Evolutionary conservation across 2,113 vertebrate species (phyloP).

Genomic region (zebrafish (Danio rerio)): DNA sequence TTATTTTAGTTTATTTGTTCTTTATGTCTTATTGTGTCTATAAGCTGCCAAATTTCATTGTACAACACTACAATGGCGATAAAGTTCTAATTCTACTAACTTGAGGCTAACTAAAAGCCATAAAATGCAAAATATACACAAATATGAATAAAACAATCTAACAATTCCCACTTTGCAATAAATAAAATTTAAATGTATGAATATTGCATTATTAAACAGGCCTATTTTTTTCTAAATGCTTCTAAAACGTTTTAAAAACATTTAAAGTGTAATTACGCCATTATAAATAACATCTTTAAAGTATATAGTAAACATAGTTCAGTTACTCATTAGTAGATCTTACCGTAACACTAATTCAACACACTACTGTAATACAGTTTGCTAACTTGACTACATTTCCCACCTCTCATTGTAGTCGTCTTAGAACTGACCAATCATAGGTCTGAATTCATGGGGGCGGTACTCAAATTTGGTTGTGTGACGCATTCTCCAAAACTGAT

Average conservation of each 20-base stretch:
- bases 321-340: background rate
- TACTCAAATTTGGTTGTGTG: background rate
- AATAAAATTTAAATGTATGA: too few relatives aligned
- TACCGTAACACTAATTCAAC: background rate
- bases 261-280: background rate
- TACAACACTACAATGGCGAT: too few relatives aligned
- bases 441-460: background rate
- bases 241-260: background rate
- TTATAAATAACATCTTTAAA: background rate
- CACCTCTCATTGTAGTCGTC: background rate
- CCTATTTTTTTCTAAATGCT: too few relatives aligned
- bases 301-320: background rate
- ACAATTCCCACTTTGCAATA: too few relatives aligned
- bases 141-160: background rate
- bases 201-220: too few relatives aligned
- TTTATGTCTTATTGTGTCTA: too few relatives aligned
- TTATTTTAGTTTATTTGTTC: too few relatives aligned
- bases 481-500: conserved; percentile 27
- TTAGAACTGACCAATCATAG: conserved; percentile 23
- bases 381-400: conserved; percentile 7
- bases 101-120: background rate
- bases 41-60: too few relatives aligned
- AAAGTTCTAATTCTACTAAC: background rate
- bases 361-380: background rate
- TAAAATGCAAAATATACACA: background rate